Evolutionary conservation across 1,140 invertebrate species (phyloP).

Genomic region (Archegozetes longisetosus): DNA sequence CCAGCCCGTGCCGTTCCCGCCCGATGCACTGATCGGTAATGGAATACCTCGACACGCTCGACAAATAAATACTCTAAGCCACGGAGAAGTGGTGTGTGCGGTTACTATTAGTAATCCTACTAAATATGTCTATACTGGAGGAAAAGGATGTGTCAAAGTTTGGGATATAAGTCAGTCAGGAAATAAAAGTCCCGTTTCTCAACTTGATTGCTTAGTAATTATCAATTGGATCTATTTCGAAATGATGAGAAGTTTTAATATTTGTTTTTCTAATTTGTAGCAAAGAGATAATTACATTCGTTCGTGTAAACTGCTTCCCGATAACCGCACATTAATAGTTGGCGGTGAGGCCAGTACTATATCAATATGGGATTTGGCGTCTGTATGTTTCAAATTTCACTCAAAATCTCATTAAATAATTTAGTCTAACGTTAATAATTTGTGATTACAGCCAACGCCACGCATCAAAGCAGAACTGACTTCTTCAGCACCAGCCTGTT

Average conservation of each 20-base stretch:
- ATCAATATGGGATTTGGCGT: conserved; percentile 69
- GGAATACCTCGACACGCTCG: conserved; percentile 81
- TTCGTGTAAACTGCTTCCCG: conserved; percentile 84
- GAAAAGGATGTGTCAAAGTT: conserved; percentile 91
- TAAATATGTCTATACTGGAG: conserved; percentile 93
- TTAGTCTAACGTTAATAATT: not conserved
- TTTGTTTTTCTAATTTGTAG: conserved; percentile 4
- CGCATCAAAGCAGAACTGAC: conserved; percentile 70
- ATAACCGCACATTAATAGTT: conserved; percentile 85
- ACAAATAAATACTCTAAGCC: conserved; percentile 73
- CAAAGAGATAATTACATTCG: conserved; percentile 86
- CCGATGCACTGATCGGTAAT: conserved; percentile 77
- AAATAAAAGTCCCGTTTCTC: conserved; percentile 60
- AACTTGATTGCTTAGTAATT: conserved; percentile 68
- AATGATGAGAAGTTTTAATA: no score
- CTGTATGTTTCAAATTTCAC: conserved; percentile 20
- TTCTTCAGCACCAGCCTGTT: conserved; percentile 88
- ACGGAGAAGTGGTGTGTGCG: conserved; percentile 86
- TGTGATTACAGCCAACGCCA: conserved; percentile 43
- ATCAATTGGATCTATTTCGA: not conserved
- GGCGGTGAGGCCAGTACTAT: conserved; percentile 90
- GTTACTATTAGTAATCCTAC: conserved; percentile 70
- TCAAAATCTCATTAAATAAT: not conserved
- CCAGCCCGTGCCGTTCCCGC: conserved; percentile 82
- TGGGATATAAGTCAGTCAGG: conserved; percentile 61